These are phyloP conservation scores for Diadegma fenestrale DNA, from an alignment of 2,888 invertebrate genomes.

Conservation along the genomic window DNA sequence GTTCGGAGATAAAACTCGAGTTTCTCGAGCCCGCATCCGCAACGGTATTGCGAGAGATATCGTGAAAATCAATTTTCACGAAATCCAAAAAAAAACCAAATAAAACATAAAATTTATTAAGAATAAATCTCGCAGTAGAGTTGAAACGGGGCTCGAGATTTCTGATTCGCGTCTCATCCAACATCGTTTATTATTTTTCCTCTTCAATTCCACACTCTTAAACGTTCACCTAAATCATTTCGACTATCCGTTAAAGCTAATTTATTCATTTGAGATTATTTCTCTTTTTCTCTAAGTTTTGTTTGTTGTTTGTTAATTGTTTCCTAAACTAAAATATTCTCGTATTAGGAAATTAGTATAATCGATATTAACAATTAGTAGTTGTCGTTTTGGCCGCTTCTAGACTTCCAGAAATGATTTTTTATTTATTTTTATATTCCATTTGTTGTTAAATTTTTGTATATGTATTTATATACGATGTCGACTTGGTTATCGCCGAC, in stretches of 20 bases:
- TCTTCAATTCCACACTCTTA: constrained; percentile 37
- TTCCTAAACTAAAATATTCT: constrained; percentile 45
- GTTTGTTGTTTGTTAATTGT: constrained; percentile 1
- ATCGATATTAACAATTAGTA: constrained; percentile 76
- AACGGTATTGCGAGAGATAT: constrained; percentile 4
- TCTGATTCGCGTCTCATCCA: constrained; percentile 10
- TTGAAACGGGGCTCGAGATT: constrained; percentile 24
- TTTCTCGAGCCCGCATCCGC: constrained; percentile 17
- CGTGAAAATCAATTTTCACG: not conserved
- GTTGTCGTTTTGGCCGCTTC: constrained; percentile 80
- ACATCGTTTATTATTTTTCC: constrained; percentile 8
- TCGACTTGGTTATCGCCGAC: constrained; percentile 61
- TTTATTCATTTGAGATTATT: constrained; percentile 54
- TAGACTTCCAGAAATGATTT: constrained; percentile 73
- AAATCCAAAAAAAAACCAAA: not conserved
- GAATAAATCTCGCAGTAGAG: constrained; percentile 2
- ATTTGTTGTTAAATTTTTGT: constrained; percentile 41
- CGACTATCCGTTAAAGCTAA: constrained; percentile 49
- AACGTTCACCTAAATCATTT: constrained; percentile 37
- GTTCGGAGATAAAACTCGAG: constrained; percentile 36
- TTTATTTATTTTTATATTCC: constrained; percentile 28
- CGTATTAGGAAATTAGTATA: constrained; percentile 61
- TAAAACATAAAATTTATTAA: not conserved
- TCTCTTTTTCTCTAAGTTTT: constrained; percentile 42
- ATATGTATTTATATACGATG: constrained; percentile 40